Base-by-base conservation (phyloP, 2,113 vertebrate genomes). In the Vanacampus margaritifer region DNA sequence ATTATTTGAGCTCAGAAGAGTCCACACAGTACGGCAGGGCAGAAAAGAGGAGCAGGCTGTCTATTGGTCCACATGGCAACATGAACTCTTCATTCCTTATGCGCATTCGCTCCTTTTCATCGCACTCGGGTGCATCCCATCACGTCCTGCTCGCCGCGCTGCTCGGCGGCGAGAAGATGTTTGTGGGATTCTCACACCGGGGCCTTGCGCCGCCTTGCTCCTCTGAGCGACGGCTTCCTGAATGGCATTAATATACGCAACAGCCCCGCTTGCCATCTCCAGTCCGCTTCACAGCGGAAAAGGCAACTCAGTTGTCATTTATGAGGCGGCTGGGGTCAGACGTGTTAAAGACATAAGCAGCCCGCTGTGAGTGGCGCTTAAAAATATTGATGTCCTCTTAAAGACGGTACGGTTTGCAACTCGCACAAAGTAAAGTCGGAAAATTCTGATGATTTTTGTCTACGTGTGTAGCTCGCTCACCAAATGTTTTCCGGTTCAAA, bases 171-270 rank as follows among this genome's bases (percentile, higher is more conserved):
- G 71, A 64, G 70, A 76, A 72, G 67, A 83, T 64, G 73, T 71
- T 78, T 69, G 76, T 76, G 74, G 74, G 74, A 69, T 82, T 86
- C 39, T 86, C 79, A 74, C 82, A 78, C 72, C 21, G 64, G 64
- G 48, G 73, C 69, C 67, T 61, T 46, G 48, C 74, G 65, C 62
- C 35, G 64, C 68, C 74, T 81, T 67, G 12, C 74, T 77, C 74
- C 78, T 83, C 74, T 89, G 86, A 87, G 84, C 77, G 84, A 91
- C 86, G 83, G 85, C 77, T 76, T 75, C 71, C 60, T 65, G 81
- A 86, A 89, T 85, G 84, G 74, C 72, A 80, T 84, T 89, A 90
- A 92, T 87, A 84, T 86, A 83, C 62, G 70, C 68, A 75, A 69
- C 67, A 21, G 37, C 74, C 64, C 81, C 43, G 67, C 68, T 80